phyloP scores from a whole-genome alignment of 2,888 invertebrate genomes.

The Ectemnius lituratus region DNA sequence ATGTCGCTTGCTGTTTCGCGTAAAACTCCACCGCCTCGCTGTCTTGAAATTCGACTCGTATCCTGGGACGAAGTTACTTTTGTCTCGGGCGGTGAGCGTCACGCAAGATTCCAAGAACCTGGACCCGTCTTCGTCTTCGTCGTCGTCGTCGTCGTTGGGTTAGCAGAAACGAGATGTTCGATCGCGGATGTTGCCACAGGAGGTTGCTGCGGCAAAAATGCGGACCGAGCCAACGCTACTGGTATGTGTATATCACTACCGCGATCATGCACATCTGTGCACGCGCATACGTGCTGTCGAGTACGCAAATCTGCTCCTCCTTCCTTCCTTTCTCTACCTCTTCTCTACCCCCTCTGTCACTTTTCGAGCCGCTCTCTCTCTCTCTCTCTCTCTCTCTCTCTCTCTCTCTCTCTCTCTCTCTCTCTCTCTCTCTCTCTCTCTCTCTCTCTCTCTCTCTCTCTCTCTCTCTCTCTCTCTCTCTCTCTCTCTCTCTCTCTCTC shows the following conservation, averaged over 20 bases:
- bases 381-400: not conserved
- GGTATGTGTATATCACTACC: not conserved
- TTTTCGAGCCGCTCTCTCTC: not conserved
- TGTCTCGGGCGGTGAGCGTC: not conserved
- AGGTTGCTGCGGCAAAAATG: constrained; percentile 33
- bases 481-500: not conserved
- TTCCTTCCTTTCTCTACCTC: not conserved
- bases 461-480: not conserved
- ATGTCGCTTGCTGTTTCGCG: constrained; percentile 3
- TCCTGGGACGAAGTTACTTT: constrained; percentile 3
- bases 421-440: not conserved
- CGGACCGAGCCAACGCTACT: not conserved
- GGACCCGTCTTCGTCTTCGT: not conserved
- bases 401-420: not conserved
- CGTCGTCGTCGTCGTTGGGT: constrained; percentile 17
- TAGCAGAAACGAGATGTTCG: constrained; percentile 41
- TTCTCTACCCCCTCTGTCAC: not conserved
- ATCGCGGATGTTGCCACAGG: constrained; percentile 27
- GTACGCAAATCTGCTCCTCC: constrained; percentile 17
- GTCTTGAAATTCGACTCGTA: not conserved
- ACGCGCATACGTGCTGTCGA: not conserved
- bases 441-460: not conserved
- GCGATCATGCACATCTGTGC: constrained; percentile 1
- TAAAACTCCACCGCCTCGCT: not conserved
- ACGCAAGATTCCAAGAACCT: not conserved